phyloP scores from a whole-genome alignment of 2,113 vertebrate genomes.

The Periophthalmodon schlosseri region DNA sequence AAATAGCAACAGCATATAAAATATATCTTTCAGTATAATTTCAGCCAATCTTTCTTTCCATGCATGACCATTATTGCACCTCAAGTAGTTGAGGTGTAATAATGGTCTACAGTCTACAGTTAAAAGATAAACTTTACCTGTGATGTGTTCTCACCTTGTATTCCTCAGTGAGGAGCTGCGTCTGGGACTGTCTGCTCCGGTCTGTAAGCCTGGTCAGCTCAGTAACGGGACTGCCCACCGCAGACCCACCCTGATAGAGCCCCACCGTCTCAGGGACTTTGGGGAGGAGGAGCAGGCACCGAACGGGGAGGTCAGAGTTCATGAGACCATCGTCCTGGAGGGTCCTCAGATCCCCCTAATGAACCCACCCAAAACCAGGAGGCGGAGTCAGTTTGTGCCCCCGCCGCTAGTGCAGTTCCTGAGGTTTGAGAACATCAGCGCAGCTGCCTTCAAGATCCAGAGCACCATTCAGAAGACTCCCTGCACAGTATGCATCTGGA shows the following conservation, averaged over 20 bases:
- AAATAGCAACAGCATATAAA: no score
- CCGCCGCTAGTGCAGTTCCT: conserved; percentile 72
- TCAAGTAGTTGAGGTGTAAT: no score
- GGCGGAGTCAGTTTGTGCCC: conserved; percentile 53
- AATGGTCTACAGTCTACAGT: no score
- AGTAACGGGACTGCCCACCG: conserved; percentile 70
- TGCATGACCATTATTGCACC: no score
- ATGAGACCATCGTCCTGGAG: conserved; percentile 73
- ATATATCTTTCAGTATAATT: no score
- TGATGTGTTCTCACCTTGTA: background rate
- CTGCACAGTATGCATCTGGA: no score
- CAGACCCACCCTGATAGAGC: conserved; percentile 79
- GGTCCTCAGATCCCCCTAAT: conserved; percentile 70
- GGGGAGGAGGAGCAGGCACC: conserved; percentile 87
- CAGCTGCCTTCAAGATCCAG: conserved; percentile 88
- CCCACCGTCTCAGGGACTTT: conserved; percentile 88
- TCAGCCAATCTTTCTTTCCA: no score
- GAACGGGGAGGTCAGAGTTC: conserved; percentile 80
- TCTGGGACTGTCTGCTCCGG: conserved; percentile 61
- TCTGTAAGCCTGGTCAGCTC: conserved; percentile 51
- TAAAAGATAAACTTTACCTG: background rate
- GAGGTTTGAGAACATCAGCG: conserved; percentile 88
- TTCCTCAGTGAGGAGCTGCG: conserved; percentile 73
- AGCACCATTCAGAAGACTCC: conserved; percentile 85
- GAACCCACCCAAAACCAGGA: conserved; percentile 70